Evolutionary conservation across 1,140 invertebrate genomes (phyloP).

Genomic region (Aplysia californica): DNA sequence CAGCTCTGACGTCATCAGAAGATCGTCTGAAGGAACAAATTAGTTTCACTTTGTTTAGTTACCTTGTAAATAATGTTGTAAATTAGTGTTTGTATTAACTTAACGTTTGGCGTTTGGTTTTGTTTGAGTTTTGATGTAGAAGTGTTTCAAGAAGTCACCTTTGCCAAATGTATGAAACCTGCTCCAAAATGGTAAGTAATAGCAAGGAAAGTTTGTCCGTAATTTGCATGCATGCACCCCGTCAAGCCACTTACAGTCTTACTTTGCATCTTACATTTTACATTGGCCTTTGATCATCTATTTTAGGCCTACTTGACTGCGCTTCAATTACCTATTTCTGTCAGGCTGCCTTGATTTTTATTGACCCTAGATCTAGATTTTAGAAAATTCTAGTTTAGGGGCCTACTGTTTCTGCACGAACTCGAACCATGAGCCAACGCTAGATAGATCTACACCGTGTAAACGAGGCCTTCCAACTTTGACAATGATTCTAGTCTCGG

Average conservation of each 20-base stretch:
- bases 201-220: too few relatives aligned
- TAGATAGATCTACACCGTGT: too few relatives aligned
- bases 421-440: too few relatives aligned
- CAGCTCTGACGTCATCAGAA: neutral
- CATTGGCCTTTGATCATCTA: neutral
- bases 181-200: constrained; percentile 22
- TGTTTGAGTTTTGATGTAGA: constrained; percentile 24
- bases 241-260: neutral
- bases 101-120: constrained; percentile 17
- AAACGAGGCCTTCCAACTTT: too few relatives aligned
- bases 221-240: neutral
- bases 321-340: neutral
- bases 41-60: constrained; percentile 12
- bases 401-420: too few relatives aligned
- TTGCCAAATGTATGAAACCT: constrained; percentile 24
- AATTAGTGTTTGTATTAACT: constrained; percentile 25
- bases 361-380: neutral
- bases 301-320: neutral
- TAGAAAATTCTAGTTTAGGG: too few relatives aligned
- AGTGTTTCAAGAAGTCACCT: neutral
- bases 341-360: neutral
- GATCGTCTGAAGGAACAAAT: neutral
- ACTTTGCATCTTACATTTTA: neutral
- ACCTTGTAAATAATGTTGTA: constrained; percentile 28
- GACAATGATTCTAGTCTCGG: too few relatives aligned